Evolutionary conservation across 2,113 vertebrate species (phyloP).

Genomic region (Calcarius ornatus): DNA sequence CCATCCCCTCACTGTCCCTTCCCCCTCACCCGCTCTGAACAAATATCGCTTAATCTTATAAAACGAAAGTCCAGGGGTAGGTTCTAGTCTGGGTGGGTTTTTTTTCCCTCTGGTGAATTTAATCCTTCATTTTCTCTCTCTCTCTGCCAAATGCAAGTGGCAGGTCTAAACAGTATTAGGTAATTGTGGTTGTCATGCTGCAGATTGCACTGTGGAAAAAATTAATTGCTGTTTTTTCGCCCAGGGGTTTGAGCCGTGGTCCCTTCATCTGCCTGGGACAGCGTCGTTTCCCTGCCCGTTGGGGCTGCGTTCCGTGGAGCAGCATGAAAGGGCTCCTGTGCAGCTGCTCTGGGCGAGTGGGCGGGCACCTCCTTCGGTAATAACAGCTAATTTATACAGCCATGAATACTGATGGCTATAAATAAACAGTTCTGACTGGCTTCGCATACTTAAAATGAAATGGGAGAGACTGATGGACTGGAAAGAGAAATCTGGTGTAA

Average conservation of each 20-base stretch:
- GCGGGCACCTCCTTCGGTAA: conserved; percentile 70
- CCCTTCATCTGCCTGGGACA: conserved; percentile 36
- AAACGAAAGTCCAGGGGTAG: background rate
- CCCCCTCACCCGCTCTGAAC: background rate
- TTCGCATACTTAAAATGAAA: conserved; percentile 54
- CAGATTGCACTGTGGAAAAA: conserved; percentile 59
- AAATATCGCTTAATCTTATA: background rate
- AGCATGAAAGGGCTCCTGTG: conserved; percentile 65
- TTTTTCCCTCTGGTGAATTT: background rate
- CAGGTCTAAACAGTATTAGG: conserved; percentile 69
- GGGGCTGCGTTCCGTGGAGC: conserved; percentile 32
- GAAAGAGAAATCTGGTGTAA: conserved; percentile 13
- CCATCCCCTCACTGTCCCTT: background rate
- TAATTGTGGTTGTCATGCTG: conserved; percentile 65
- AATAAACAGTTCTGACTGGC: conserved; percentile 73
- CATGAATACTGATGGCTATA: conserved; percentile 71
- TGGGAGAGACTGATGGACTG: background rate
- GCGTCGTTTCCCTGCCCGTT: conserved; percentile 33
- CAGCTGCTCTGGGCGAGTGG: conserved; percentile 69
- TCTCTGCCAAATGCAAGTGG: conserved; percentile 30
- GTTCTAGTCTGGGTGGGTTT: background rate
- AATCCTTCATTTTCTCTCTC: conserved; percentile 63
- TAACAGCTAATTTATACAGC: conserved; percentile 77
- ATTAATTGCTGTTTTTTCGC: conserved; percentile 65
- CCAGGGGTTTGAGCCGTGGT: conserved; percentile 24